Evolutionary conservation across 1,140 invertebrate species (phyloP), one percentile per base, ranked within the genome.

Genomic region (Drosophila lini): DNA sequence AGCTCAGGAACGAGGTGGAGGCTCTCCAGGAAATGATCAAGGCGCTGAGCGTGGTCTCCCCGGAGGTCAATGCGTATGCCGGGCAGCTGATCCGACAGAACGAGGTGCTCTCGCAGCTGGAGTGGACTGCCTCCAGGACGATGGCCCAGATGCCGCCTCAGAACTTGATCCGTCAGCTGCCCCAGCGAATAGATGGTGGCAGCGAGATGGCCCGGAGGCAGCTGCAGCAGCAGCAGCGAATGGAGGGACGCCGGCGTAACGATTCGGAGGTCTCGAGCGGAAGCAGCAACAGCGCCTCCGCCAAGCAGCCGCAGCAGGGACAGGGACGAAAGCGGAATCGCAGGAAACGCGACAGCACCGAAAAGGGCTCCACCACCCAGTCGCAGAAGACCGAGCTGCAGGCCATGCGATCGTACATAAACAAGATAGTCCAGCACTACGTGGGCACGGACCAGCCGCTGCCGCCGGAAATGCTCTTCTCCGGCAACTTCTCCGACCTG

Each of bases 331-430:
- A 82, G 16, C 81, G 81, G 3, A 77, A 71, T 5, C 78, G 78
- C 3, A 81, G 57, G 34, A 82, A 77, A 25, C 55, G 32, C 13
- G 69, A 74, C 11, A 31, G 22, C n/a, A 11, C 44, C n/a, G 44
- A 41, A 10, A 80, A 74, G 10, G 67, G 63, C 11, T n/a, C 63
- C 4, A 53, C 63, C 2, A 61, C 63, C 4, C 71, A 63, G 10
- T 60, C 76, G 1, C 42, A 70, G 2, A 82, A 69, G 9, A 86
- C 63, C 2, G 85, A 90, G 45, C 60, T 90, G 36, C 68, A 75
- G 1, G 68, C 79, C 5, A 74, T 90, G 75, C 69, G 73, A 7
- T 16, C 59, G 5, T 91, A 91, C n/a, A 90, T 92, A 13, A 92
- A 92, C 41, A 63, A 52, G n/a, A 90, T 91, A 25, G 77, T 92